Conservation (phyloP, 2,888 invertebrate genomes). For the Chironomus tentans region DNA sequence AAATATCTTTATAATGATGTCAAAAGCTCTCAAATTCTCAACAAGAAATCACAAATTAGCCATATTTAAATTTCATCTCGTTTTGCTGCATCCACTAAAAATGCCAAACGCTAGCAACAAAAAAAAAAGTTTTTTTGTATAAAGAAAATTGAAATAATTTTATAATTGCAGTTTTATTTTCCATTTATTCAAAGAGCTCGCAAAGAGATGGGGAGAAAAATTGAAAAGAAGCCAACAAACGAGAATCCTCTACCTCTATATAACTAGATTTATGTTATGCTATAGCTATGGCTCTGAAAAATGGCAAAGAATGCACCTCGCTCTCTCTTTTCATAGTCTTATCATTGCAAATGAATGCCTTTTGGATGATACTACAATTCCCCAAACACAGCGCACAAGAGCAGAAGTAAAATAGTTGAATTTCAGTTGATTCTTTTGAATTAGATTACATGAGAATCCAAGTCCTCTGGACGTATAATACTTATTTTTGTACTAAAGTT, state of each 20-base stretch:
- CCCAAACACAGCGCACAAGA: neutral
- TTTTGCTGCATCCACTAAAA: neutral
- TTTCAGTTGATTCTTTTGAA: conserved; percentile 6
- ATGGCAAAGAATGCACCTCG: neutral
- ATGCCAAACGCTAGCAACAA: neutral
- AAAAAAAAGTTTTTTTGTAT: neutral
- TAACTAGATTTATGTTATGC: neutral
- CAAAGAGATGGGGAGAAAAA: neutral
- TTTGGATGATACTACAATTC: neutral
- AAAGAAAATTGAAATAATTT: conserved; percentile 24
- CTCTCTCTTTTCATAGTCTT: neutral
- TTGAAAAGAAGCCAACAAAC: conserved; percentile 18
- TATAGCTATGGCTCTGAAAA: neutral
- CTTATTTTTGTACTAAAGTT: too few relatives aligned
- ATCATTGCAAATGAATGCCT: neutral
- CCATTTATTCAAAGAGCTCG: neutral
- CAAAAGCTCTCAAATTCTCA: neutral
- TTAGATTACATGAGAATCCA: conserved; percentile 11
- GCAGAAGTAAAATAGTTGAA: neutral
- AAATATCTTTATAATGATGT: too few relatives aligned
- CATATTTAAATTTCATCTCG: neutral
- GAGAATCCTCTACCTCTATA: neutral
- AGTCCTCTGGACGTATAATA: too few relatives aligned
- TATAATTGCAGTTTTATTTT: conserved; percentile 16
- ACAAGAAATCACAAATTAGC: conserved; percentile 12